phyloP scores from a whole-genome alignment of 2,113 vertebrate genomes.

The Dicaeum eximium region DNA sequence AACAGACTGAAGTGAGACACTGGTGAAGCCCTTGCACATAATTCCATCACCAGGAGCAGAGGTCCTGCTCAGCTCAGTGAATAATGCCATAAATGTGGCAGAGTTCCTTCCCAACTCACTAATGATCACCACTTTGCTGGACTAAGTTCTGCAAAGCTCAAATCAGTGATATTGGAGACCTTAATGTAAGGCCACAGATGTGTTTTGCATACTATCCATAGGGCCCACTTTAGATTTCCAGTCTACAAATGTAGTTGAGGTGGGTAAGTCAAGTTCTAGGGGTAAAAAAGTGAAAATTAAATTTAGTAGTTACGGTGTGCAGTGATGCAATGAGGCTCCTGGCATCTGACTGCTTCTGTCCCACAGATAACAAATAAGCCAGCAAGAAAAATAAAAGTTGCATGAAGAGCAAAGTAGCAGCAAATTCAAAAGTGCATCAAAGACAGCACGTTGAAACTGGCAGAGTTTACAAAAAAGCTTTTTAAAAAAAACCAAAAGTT shows the following conservation, averaged over 20 bases:
- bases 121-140: neutral
- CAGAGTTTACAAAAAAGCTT: neutral
- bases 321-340: neutral
- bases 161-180: neutral
- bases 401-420: neutral
- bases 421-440: slow-evolving; percentile 10
- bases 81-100: no score
- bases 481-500: neutral
- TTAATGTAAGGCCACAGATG: neutral
- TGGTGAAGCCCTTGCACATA: neutral
- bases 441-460: neutral
- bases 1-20: neutral
- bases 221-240: neutral
- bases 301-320: neutral
- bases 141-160: neutral
- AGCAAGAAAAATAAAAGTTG: neutral
- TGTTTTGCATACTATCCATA: neutral
- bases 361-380: neutral
- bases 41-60: neutral
- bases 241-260: neutral
- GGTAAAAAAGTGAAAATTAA: neutral
- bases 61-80: neutral
- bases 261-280: neutral
- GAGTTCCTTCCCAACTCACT: neutral
- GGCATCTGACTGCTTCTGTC: neutral